Percentiles rank a stretch among this genome's conserved stretches.
phyloP scores from a whole-genome alignment of 2,113 vertebrate genomes.

The Rhinogobius similis region DNA sequence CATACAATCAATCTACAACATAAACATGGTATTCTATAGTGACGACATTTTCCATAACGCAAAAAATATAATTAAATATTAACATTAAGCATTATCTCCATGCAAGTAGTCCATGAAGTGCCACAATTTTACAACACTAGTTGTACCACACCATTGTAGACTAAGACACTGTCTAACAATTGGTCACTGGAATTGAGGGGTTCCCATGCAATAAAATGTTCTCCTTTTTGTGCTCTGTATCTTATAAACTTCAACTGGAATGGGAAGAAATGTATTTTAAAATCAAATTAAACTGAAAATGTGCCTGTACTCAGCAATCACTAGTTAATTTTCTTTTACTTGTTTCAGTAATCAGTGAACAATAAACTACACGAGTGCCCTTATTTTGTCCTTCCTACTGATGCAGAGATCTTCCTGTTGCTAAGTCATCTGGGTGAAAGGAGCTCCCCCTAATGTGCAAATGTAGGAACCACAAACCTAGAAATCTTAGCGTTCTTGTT shows the following conservation, averaged over 20 bases:
- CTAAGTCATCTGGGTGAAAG: constrained; percentile 33
- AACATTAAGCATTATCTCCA: no score
- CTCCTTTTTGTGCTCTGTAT: not conserved
- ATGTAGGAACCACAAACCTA: constrained; percentile 29
- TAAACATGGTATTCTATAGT: not conserved
- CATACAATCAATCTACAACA: not conserved
- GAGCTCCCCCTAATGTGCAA: constrained; percentile 50
- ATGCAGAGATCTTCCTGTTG: constrained; percentile 56
- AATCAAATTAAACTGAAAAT: not conserved
- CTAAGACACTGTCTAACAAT: not conserved
- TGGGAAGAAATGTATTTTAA: not conserved
- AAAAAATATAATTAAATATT: not conserved
- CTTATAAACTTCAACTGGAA: not conserved
- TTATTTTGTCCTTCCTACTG: constrained; percentile 62
- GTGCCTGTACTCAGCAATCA: not conserved
- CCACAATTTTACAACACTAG: no score
- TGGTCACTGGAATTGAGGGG: no score
- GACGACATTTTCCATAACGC: not conserved
- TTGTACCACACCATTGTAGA: not conserved
- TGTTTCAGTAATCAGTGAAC: not conserved
- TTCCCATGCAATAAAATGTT: no score
- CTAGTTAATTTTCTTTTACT: not conserved
- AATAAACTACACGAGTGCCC: constrained; percentile 35
- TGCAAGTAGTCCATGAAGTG: no score
- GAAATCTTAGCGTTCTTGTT: not conserved